These are phyloP conservation scores for Odontophorus gujanensis DNA, from an alignment of 2,113 vertebrate genomes.

Conservation along the genomic window DNA sequence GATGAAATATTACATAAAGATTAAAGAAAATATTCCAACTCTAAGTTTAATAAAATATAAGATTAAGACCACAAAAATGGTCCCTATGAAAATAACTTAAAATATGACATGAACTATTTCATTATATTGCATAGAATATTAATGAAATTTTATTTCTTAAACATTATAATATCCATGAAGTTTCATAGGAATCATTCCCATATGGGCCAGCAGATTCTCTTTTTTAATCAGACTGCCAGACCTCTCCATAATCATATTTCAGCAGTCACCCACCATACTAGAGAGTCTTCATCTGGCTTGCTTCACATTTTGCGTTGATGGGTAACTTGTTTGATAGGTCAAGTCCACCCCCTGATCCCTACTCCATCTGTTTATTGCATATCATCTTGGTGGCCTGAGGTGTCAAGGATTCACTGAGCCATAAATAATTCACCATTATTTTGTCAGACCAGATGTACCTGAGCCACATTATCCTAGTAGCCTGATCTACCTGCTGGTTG, in stretches of 20 bases:
- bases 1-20: background rate
- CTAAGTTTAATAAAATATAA: slow-evolving; percentile 31
- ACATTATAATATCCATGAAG: background rate
- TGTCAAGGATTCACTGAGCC: background rate
- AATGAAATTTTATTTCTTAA: slow-evolving; percentile 18
- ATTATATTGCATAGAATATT: slow-evolving; percentile 21
- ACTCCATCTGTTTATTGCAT: background rate
- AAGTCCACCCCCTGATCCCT: background rate
- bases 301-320: background rate
- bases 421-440: too few species aligned
- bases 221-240: background rate
- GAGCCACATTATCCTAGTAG: too few species aligned
- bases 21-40: background rate
- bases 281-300: background rate
- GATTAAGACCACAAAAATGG: background rate
- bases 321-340: background rate
- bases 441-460: too few species aligned
- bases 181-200: background rate
- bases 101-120: slow-evolving; percentile 9
- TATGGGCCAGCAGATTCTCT: background rate
- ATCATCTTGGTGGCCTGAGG: background rate
- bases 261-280: background rate
- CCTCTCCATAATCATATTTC: background rate
- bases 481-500: too few species aligned
- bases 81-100: background rate